Evolutionary conservation across 2,113 vertebrate genomes (phyloP).

Genomic region (Bungarus multicinctus): DNA sequence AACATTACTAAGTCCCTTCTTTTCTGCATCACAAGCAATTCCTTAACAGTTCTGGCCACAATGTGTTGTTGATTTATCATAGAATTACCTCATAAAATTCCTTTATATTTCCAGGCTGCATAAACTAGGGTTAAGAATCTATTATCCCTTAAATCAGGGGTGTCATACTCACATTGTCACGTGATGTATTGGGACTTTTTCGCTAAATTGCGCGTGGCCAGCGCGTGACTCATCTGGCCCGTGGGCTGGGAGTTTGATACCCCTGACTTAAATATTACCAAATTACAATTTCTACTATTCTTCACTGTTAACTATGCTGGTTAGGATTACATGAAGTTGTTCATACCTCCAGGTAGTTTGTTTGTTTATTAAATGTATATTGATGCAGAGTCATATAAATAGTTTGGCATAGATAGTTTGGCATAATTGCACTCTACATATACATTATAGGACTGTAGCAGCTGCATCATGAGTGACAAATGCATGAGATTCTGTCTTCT

Average conservation of each 20-base stretch:
- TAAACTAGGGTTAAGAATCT: background rate
- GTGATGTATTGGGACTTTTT: too few species aligned
- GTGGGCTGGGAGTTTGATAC: too few species aligned
- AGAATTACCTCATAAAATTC: background rate
- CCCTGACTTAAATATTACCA: background rate
- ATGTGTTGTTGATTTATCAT: background rate
- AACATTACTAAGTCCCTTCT: background rate
- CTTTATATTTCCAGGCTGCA: background rate
- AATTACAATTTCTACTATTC: background rate
- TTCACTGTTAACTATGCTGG: background rate
- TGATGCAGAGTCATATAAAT: background rate
- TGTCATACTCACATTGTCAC: too few species aligned
- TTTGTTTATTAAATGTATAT: background rate
- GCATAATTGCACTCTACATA: background rate
- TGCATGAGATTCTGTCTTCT: conserved; percentile 7
- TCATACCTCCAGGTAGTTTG: background rate
- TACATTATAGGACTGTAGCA: background rate
- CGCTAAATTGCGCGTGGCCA: too few species aligned
- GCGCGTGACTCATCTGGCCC: too few species aligned
- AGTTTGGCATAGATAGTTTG: background rate
- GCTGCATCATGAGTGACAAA: background rate
- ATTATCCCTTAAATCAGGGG: background rate
- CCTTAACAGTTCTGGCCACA: too few species aligned
- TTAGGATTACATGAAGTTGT: background rate
- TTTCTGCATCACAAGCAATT: background rate